Evolutionary conservation across 2,888 invertebrate genomes (phyloP).

Genomic region (Nemoura dubitans): DNA sequence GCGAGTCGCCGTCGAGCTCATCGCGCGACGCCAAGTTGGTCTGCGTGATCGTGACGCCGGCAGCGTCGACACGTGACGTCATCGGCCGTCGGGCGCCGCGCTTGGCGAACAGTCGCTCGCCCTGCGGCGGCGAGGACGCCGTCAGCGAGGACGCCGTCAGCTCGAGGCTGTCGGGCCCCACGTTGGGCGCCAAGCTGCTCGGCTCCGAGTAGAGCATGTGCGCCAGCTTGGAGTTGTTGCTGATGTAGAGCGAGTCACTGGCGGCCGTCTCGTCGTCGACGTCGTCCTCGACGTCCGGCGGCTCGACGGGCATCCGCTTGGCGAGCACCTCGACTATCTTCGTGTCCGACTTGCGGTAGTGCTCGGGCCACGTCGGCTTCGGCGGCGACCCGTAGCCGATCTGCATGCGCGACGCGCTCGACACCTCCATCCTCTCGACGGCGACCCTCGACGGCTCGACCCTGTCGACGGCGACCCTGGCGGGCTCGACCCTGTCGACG

Average conservation of each 20-base stretch:
- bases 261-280: background rate
- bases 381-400: constrained; percentile 61
- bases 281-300: constrained; percentile 26
- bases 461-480: background rate
- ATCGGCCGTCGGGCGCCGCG: constrained; percentile 38
- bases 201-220: background rate
- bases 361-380: constrained; percentile 59
- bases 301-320: constrained; percentile 50
- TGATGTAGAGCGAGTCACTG: constrained; percentile 22
- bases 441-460: background rate
- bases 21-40: constrained; percentile 1
- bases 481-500: background rate
- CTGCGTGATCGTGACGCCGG: constrained; percentile 43
- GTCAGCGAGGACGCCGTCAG: background rate
- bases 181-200: background rate
- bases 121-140: background rate
- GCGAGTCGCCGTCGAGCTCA: background rate
- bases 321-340: constrained; percentile 55
- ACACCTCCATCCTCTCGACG: background rate
- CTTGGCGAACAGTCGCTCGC: background rate
- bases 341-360: constrained; percentile 33
- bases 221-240: constrained; percentile 12
- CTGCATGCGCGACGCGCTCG: constrained; percentile 55
- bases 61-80: constrained; percentile 13
- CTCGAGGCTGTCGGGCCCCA: background rate